phyloP scores from a whole-genome alignment of 2,797 vertebrate genomes.

The Geotrypetes seraphini region DNA sequence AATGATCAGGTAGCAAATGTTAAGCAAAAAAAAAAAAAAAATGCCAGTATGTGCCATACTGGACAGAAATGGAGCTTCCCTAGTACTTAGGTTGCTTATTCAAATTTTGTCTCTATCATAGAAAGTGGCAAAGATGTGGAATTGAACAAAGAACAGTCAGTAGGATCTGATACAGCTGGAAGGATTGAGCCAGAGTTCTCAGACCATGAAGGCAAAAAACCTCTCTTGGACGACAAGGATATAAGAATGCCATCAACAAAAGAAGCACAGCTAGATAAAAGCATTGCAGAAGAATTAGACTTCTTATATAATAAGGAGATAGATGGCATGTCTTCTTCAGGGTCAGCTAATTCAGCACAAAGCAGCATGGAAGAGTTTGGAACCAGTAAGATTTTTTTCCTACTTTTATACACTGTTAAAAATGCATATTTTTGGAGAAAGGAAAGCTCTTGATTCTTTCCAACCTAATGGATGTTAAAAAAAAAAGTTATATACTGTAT shows the following conservation, averaged over 20 bases:
- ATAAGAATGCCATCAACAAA: not conserved
- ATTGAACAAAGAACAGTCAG: not conserved
- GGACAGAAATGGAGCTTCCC: too few species aligned
- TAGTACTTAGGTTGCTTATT: too few species aligned
- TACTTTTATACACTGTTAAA: too few species aligned
- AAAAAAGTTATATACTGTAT: too few species aligned
- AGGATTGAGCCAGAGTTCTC: constrained; percentile 1
- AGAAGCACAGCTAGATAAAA: not conserved
- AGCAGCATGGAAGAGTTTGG: not conserved
- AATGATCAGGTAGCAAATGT: too few species aligned
- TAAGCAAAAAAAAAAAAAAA: too few species aligned
- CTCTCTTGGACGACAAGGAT: not conserved
- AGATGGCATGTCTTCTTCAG: not conserved
- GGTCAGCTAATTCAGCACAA: too few species aligned
- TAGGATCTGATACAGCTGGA: not conserved
- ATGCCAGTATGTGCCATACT: too few species aligned
- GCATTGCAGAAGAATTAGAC: not conserved
- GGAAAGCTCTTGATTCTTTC: too few species aligned
- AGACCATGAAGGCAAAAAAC: constrained; percentile 3
- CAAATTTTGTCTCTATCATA: constrained; percentile 5
- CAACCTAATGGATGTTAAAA: too few species aligned
- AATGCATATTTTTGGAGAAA: too few species aligned
- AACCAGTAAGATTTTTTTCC: constrained; percentile 43
- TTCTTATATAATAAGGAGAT: not conserved
- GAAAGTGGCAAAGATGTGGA: constrained; percentile 7